A percentile compares a stretch with the other conserved stretches of the same genome.
phyloP scores from a whole-genome alignment of 2,797 vertebrate species.

The Helostoma temminkii region DNA sequence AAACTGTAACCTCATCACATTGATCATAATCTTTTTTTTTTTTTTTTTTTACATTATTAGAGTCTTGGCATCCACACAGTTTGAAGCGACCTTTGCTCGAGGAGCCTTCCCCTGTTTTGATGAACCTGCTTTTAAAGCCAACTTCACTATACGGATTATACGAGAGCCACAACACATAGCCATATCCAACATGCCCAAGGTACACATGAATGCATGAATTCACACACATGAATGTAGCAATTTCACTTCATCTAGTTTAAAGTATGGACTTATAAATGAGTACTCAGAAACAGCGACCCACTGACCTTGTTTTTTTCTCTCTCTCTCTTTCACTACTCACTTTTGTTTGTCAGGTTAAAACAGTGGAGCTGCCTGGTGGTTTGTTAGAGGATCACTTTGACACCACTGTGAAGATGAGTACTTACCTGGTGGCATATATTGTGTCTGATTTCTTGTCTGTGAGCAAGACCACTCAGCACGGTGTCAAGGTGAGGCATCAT shows the following conservation, averaged over 20 bases:
- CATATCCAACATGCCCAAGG: slow-evolving; percentile 93
- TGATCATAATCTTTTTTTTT: background rate
- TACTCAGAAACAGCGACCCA: background rate
- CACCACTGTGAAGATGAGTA: slow-evolving; percentile 93
- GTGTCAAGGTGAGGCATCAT: slow-evolving; percentile 86
- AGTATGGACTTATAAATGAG: background rate
- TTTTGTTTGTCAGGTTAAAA: slow-evolving; percentile 83
- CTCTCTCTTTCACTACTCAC: background rate
- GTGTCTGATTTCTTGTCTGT: slow-evolving; percentile 92
- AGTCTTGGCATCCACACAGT: slow-evolving; percentile 90
- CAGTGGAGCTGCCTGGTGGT: slow-evolving; percentile 79
- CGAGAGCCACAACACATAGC: slow-evolving; percentile 86
- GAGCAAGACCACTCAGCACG: slow-evolving; percentile 87
- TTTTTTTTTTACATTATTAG: slow-evolving; percentile 65
- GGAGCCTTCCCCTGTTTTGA: slow-evolving; percentile 94
- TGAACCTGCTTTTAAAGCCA: slow-evolving; percentile 93
- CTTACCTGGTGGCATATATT: slow-evolving; percentile 93
- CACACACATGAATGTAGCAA: background rate
- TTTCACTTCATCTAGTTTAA: background rate
- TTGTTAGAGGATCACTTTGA: slow-evolving; percentile 92
- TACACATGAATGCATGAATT: slow-evolving; percentile 46
- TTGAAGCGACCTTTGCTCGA: slow-evolving; percentile 91
- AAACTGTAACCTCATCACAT: background rate
- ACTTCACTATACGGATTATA: slow-evolving; percentile 87
- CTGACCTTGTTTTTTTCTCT: slow-evolving; percentile 1